phyloP scores from a whole-genome alignment of 2,113 vertebrate species.

The Bubo scandiacus region DNA sequence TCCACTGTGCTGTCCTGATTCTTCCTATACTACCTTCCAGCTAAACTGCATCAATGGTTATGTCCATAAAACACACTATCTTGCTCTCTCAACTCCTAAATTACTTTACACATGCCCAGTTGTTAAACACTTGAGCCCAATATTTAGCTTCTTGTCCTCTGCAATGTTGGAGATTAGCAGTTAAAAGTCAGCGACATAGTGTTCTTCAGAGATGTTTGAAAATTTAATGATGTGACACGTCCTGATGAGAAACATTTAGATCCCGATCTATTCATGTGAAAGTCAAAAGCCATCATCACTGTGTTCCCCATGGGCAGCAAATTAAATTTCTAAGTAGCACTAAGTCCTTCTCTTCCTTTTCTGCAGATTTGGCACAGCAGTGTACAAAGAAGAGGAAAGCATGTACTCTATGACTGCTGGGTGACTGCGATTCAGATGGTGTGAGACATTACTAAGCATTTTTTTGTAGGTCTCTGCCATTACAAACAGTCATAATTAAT shows the following conservation, averaged over 20 bases:
- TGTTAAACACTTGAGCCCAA: not conserved
- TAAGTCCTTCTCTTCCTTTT: not conserved
- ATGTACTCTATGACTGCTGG: not conserved
- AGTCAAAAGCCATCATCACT: not conserved
- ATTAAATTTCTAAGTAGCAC: not conserved
- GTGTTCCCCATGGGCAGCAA: not conserved
- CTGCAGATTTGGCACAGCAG: not conserved
- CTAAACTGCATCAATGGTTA: not conserved
- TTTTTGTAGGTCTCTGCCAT: not conserved
- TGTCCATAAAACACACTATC: not conserved
- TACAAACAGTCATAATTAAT: not conserved
- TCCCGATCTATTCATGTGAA: not conserved
- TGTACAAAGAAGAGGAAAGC: not conserved
- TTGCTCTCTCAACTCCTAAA: not conserved
- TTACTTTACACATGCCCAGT: not conserved
- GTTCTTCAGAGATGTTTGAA: not conserved
- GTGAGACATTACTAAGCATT: not conserved
- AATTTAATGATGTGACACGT: not conserved
- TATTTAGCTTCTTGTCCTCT: not conserved
- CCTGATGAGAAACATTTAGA: not conserved
- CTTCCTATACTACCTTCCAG: not conserved
- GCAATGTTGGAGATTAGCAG: not conserved
- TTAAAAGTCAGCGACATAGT: not conserved
- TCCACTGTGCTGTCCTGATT: not conserved
- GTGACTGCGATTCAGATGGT: not conserved